phyloP scores from a whole-genome alignment of 2,113 vertebrate species.

The Forbesichthys papilliferus region DNA sequence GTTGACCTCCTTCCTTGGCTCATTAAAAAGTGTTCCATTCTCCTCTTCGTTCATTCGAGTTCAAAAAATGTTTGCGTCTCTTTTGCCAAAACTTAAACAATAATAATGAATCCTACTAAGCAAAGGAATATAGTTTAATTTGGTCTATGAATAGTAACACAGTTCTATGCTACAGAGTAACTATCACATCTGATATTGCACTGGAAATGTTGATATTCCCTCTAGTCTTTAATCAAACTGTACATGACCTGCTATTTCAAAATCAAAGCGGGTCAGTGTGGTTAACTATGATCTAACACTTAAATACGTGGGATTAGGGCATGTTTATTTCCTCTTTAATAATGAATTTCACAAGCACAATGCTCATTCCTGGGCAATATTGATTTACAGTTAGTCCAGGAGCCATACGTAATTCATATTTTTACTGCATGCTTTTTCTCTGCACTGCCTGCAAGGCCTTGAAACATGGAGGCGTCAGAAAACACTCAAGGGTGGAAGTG shows the following conservation, averaged over 20 bases:
- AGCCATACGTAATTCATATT: conserved; percentile 69
- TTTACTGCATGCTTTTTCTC: conserved; percentile 53
- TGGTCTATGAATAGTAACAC: conserved; percentile 25
- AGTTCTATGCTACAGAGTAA: conserved; percentile 13
- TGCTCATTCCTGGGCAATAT: conserved; percentile 57
- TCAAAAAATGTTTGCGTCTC: conserved; percentile 27
- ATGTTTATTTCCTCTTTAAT: conserved; percentile 54
- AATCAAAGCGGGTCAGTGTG: conserved; percentile 44
- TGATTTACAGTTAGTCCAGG: conserved; percentile 62
- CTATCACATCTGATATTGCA: conserved; percentile 20
- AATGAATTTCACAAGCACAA: conserved; percentile 45
- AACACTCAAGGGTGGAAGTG: conserved; percentile 40
- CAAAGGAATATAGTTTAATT: conserved; percentile 17
- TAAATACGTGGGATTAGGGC: conserved; percentile 45
- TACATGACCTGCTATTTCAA: conserved; percentile 46
- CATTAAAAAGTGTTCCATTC: conserved; percentile 23
- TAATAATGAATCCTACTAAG: conserved; percentile 29
- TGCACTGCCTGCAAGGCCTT: conserved; percentile 54
- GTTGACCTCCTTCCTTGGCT: conserved; percentile 19
- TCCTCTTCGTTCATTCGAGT: conserved; percentile 27
- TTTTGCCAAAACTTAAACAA: conserved; percentile 26
- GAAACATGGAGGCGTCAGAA: conserved; percentile 40
- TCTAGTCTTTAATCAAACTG: conserved; percentile 32
- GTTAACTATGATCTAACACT: conserved; percentile 52
- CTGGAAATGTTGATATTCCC: conserved; percentile 20